A percentile compares a stretch with the other conserved stretches of the same genome.
phyloP scores from a whole-genome alignment of 1,140 invertebrate genomes.

The Eumaeus atala region DNA sequence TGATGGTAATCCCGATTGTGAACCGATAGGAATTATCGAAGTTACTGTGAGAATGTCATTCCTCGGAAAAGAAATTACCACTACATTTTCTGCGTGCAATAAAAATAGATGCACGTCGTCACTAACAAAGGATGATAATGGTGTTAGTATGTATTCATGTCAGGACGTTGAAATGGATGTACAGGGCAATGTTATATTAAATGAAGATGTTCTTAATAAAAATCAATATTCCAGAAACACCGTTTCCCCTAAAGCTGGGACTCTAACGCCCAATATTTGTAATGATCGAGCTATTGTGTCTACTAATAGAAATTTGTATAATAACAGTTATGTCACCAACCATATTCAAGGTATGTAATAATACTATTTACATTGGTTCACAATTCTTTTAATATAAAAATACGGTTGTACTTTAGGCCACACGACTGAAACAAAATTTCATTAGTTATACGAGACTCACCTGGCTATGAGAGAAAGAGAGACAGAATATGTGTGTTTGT shows the following conservation, averaged over 20 bases:
- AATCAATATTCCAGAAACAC: constrained; percentile 26
- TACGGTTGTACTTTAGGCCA: too few relatives aligned
- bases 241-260: constrained; percentile 31
- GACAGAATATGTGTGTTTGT: too few relatives aligned
- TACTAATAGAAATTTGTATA: too few relatives aligned
- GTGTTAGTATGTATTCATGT: constrained; percentile 58
- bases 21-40: constrained; percentile 60
- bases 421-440: too few relatives aligned
- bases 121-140: constrained; percentile 50
- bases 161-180: constrained; percentile 65
- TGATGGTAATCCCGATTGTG: constrained; percentile 37
- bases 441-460: too few relatives aligned
- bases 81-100: constrained; percentile 45
- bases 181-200: constrained; percentile 57
- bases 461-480: too few relatives aligned
- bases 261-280: constrained; percentile 35
- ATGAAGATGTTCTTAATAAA: constrained; percentile 49
- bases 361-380: neutral
- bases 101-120: constrained; percentile 44
- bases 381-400: too few relatives aligned
- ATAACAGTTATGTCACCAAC: neutral
- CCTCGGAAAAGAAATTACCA: constrained; percentile 63
- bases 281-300: too few relatives aligned
- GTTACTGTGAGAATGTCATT: constrained; percentile 58
- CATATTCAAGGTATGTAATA: neutral